Conservation (phyloP, 2,797 vertebrate species). For the Dallia pectoralis region DNA sequence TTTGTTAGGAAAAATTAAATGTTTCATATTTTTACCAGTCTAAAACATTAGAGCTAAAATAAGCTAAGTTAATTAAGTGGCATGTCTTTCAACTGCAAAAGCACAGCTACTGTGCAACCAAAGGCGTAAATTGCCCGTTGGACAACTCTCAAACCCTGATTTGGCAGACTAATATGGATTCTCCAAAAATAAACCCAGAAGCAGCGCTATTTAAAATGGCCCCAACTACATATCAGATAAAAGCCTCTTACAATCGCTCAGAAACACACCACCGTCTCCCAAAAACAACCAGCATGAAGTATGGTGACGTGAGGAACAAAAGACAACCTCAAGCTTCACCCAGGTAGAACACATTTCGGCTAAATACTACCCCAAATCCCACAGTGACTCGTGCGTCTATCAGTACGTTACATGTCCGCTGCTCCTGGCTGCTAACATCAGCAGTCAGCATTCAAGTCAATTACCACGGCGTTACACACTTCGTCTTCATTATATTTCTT, state of each 20-base stretch:
- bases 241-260: background rate
- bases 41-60: no score
- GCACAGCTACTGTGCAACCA: no score
- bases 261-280: background rate
- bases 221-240: slow-evolving; percentile 4
- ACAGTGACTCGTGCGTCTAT: slow-evolving; percentile 37
- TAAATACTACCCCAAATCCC: background rate
- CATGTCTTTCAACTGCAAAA: no score
- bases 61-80: no score
- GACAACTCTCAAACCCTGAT: no score
- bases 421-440: slow-evolving; percentile 48
- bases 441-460: slow-evolving; percentile 60
- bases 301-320: background rate
- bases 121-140: no score
- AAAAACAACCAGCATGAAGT: background rate
- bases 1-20: no score
- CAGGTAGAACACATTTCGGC: slow-evolving; percentile 31
- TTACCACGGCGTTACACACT: slow-evolving; percentile 44
- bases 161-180: slow-evolving; percentile 11
- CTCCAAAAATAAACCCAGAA: slow-evolving; percentile 40
- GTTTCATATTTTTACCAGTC: no score
- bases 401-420: slow-evolving; percentile 44
- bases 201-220: slow-evolving; percentile 11
- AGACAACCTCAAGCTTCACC: background rate
- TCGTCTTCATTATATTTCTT: slow-evolving; percentile 38